A percentile compares a stretch with the other conserved stretches of the same genome.
Conservation (phyloP, 2,113 vertebrate genomes). For the Plecturocebus donacophilus region DNA sequence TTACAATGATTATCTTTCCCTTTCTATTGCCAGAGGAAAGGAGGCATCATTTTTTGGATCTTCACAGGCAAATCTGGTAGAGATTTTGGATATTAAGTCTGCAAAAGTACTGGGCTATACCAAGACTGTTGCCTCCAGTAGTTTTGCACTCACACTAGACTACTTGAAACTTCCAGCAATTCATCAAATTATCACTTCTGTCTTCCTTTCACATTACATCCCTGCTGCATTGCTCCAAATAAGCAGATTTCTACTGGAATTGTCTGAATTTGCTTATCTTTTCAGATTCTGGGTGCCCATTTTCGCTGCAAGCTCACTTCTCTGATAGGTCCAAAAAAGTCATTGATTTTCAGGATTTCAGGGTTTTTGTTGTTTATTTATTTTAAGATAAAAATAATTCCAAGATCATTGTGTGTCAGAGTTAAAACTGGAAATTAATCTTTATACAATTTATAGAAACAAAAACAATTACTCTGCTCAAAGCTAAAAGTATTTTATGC, state of each 20-base stretch:
- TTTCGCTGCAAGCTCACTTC: background rate
- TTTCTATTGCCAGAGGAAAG: background rate
- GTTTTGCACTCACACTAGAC: background rate
- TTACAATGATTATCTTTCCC: background rate
- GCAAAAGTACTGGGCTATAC: background rate
- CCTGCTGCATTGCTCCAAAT: background rate
- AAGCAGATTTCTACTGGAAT: background rate
- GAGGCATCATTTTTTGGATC: background rate
- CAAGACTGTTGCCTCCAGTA: background rate
- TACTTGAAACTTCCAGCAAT: background rate
- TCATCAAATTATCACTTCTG: background rate
- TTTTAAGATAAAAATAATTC: background rate
- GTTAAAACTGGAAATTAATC: background rate
- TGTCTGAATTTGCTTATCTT: background rate
- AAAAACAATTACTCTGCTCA: background rate
- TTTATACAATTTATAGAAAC: background rate
- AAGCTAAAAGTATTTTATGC: background rate
- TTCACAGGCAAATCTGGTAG: background rate
- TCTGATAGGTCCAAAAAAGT: background rate
- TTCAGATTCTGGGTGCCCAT: background rate
- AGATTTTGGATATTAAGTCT: background rate
- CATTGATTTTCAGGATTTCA: background rate
- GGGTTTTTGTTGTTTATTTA: background rate
- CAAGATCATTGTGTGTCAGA: background rate
- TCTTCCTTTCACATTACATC: background rate